These are phyloP conservation scores for Melospiza georgiana DNA, from an alignment of 2,113 vertebrate species.

Conservation along the genomic window DNA sequence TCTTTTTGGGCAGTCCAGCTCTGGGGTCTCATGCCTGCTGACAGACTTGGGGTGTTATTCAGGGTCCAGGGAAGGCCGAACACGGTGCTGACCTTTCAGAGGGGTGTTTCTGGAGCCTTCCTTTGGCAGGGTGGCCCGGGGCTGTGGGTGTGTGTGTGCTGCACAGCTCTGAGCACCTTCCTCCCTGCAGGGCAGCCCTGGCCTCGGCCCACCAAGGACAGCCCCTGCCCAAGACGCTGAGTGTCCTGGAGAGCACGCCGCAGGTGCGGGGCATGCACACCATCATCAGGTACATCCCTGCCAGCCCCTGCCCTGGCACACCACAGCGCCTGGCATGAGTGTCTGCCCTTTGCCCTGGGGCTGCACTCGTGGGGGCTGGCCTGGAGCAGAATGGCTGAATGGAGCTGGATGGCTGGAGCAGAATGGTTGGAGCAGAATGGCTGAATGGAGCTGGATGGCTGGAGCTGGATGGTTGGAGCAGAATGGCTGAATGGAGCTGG, in stretches of 20 bases:
- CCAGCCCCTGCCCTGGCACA: background rate
- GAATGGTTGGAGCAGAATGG: background rate
- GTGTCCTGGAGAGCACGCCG: slow-evolving; percentile 85
- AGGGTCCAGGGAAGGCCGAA: background rate
- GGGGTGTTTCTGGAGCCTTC: background rate
- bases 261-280: slow-evolving; percentile 93
- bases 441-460: background rate
- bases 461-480: background rate
- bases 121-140: rapidly evolving
- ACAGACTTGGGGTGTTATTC: background rate
- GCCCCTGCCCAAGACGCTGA: slow-evolving; percentile 84
- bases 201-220: slow-evolving; percentile 90
- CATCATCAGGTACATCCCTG: slow-evolving; percentile 84
- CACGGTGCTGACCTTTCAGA: rapidly evolving
- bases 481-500: background rate
- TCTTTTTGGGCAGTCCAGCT: rapidly evolving
- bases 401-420: background rate
- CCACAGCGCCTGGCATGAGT: background rate
- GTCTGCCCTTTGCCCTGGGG: background rate
- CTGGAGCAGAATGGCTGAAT: background rate
- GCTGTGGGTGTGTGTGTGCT: rapidly evolving
- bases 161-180: background rate
- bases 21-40: background rate
- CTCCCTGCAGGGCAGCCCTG: slow-evolving; percentile 81
- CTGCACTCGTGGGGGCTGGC: rapidly evolving